Percentiles rank a stretch among this genome's conserved stretches.
Evolutionary conservation across 2,797 vertebrate genomes (phyloP).

Genomic region (Alcedo quadribrachys): DNA sequence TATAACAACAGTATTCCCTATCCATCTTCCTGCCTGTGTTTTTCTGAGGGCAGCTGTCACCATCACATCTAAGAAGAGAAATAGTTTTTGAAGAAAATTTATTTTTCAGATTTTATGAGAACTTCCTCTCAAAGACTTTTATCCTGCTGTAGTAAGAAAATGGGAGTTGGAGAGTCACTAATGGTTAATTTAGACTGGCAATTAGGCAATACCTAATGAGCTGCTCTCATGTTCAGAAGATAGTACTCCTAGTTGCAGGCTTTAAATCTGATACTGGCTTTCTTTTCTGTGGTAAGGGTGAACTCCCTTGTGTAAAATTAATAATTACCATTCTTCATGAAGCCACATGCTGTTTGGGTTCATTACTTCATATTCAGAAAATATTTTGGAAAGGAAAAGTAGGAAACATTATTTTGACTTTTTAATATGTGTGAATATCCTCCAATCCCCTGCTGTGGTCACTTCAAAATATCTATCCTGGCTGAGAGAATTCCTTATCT

Average conservation of each 20-base stretch:
- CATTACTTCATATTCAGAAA: not conserved
- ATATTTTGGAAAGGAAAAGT: not conserved
- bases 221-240: not conserved
- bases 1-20: not conserved
- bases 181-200: conserved; percentile 31
- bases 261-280: not conserved
- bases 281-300: not conserved
- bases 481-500: not conserved
- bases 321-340: not conserved
- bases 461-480: not conserved
- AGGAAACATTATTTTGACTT: not conserved
- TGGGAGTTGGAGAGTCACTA: conserved; percentile 22
- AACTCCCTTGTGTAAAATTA: not conserved
- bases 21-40: not conserved
- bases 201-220: conserved; percentile 34
- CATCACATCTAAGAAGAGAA: not conserved
- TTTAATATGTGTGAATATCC: not conserved
- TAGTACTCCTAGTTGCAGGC: not conserved
- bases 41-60: not conserved
- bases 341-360: not conserved
- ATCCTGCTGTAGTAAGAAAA: conserved; percentile 43
- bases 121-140: not conserved
- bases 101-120: not conserved
- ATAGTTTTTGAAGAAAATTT: not conserved
- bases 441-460: not conserved